Percentiles rank a stretch among this genome's conserved stretches.
phyloP scores from a whole-genome alignment of 2,888 invertebrate genomes.

The Gryllus longicercus region DNA sequence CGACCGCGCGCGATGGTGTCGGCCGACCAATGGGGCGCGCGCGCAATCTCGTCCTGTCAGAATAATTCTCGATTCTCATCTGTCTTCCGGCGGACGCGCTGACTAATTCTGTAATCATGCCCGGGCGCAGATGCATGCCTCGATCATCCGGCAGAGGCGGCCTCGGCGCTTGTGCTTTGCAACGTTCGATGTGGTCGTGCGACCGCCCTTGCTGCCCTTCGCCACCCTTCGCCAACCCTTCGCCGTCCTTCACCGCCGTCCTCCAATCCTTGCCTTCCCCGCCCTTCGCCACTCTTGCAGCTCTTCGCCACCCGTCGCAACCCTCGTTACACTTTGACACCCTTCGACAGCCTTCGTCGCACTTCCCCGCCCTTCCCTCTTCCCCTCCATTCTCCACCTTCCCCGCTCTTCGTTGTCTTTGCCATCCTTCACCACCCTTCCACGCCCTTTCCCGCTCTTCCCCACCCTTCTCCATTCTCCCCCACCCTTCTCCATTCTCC shows the following conservation, averaged over 20 bases:
- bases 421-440: too few relatives aligned
- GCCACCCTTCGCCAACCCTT: not conserved
- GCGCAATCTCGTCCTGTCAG: not conserved
- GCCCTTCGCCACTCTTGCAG: too few relatives aligned
- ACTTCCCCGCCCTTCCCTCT: too few relatives aligned
- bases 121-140: not conserved
- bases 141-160: not conserved
- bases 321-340: too few relatives aligned
- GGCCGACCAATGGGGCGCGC: not conserved
- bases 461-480: too few relatives aligned
- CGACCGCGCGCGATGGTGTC: not conserved
- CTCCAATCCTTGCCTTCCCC: too few relatives aligned
- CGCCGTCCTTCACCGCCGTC: not conserved
- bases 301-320: too few relatives aligned
- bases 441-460: too few relatives aligned
- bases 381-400: too few relatives aligned
- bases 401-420: too few relatives aligned
- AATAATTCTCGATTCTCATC: conserved; percentile 17
- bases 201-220: not conserved
- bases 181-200: not conserved
- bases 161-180: not conserved
- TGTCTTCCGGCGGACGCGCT: conserved; percentile 9
- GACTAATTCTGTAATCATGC: conserved; percentile 1
- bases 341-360: too few relatives aligned
- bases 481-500: too few relatives aligned